A percentile compares a stretch with the other conserved stretches of the same genome.
Evolutionary conservation across 2,797 vertebrate genomes (phyloP).

Genomic region (Pantherophis vulpinus): DNA sequence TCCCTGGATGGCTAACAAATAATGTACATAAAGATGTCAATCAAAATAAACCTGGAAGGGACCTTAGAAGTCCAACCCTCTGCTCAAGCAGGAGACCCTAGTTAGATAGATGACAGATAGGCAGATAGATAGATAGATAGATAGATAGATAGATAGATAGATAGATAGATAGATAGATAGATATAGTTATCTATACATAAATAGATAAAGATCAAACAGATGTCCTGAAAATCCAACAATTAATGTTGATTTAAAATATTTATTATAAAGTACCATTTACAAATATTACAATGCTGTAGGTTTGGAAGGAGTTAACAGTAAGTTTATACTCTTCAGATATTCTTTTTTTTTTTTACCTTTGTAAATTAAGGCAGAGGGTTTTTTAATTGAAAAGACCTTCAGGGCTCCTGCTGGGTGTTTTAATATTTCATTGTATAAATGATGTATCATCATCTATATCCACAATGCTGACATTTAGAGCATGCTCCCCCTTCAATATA

Average conservation of each 20-base stretch:
- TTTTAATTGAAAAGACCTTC: constrained; percentile 17
- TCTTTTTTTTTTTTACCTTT: constrained; percentile 1
- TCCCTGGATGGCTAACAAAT: background rate
- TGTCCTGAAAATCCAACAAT: accelerated
- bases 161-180: no score
- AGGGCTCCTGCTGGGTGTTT: background rate
- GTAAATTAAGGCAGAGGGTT: constrained; percentile 10
- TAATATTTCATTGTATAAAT: constrained; percentile 35
- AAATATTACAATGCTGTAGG: background rate
- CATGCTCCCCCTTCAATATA: background rate
- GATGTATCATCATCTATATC: constrained; percentile 35
- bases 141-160: no score
- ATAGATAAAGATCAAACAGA: background rate
- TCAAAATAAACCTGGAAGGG: no score
- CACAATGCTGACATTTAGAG: background rate
- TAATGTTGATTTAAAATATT: background rate
- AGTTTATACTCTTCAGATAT: background rate
- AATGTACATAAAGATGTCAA: background rate
- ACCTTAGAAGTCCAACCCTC: no score
- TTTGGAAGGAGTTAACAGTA: background rate
- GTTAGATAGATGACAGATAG: no score
- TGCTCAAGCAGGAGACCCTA: no score
- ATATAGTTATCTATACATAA: no score
- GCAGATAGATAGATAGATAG: no score
- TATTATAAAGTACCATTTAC: background rate